Percentiles rank a stretch among this genome's conserved stretches.
Conservation (phyloP, 2,113 vertebrate genomes). For the Apaloderma vittatum region DNA sequence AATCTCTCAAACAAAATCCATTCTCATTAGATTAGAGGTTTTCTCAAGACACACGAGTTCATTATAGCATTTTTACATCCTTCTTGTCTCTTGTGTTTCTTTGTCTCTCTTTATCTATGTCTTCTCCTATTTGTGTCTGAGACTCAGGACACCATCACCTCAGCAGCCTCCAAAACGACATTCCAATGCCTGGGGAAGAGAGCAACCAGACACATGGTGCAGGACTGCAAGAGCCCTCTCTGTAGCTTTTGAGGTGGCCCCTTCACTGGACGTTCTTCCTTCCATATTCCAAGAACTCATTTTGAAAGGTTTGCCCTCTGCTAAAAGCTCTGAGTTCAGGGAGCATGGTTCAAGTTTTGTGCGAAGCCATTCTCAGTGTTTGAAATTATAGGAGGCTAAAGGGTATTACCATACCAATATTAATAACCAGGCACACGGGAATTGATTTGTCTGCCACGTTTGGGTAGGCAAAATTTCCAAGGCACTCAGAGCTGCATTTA, state of each 20-base stretch:
- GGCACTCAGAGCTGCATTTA: neutral
- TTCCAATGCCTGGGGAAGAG: neutral
- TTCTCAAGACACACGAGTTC: slow-evolving; percentile 88
- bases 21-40: slow-evolving; percentile 95
- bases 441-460: neutral
- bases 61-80: slow-evolving; percentile 80
- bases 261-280: neutral
- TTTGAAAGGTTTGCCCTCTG: neutral
- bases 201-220: neutral
- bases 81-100: slow-evolving; percentile 70
- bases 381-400: neutral
- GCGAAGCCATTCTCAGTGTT: neutral
- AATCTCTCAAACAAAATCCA: slow-evolving; percentile 93
- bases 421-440: neutral
- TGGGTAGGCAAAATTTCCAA: neutral
- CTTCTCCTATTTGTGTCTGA: slow-evolving; percentile 45
- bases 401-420: neutral
- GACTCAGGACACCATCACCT: slow-evolving; percentile 31
- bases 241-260: neutral
- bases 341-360: neutral
- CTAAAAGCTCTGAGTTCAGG: neutral
- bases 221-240: neutral
- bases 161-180: neutral
- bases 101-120: slow-evolving; percentile 66
- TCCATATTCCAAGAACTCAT: neutral